A percentile compares a stretch with the other conserved stretches of the same genome.
phyloP scores from a whole-genome alignment of 2,797 vertebrate species.

The Helarctos malayanus region DNA sequence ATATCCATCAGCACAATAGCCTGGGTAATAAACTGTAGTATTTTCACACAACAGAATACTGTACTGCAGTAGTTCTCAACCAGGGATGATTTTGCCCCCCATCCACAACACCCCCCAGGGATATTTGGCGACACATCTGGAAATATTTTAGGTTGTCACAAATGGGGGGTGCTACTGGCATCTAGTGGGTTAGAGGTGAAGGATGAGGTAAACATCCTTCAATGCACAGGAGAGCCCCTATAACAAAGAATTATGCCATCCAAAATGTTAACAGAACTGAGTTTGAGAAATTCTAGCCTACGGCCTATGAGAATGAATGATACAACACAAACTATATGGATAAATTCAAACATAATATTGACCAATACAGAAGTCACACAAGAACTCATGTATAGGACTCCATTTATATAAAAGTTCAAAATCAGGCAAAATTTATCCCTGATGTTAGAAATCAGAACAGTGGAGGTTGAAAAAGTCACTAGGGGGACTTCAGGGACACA shows the following conservation, averaged over 20 bases:
- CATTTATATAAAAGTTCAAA: constrained; percentile 9
- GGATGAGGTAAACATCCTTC: background rate
- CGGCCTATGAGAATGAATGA: constrained; percentile 33
- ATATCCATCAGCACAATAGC: background rate
- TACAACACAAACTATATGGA: background rate
- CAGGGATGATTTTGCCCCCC: background rate
- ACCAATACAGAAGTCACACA: background rate
- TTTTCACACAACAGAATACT: background rate
- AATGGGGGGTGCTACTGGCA: background rate
- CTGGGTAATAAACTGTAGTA: background rate
- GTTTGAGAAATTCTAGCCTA: constrained; percentile 23
- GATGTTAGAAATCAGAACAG: background rate
- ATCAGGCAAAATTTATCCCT: constrained; percentile 12
- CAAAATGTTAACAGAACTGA: background rate
- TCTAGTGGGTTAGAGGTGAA: background rate
- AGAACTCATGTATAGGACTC: background rate
- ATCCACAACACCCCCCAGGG: rapidly evolving
- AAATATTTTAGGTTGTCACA: background rate
- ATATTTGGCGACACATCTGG: background rate
- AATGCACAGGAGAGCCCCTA: background rate
- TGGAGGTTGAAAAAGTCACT: background rate
- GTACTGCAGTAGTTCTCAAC: background rate
- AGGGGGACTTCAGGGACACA: background rate
- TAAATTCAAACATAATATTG: background rate
- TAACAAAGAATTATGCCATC: background rate